Evolutionary conservation across 2,797 vertebrate species (phyloP).

Genomic region (Botia kubotai): DNA sequence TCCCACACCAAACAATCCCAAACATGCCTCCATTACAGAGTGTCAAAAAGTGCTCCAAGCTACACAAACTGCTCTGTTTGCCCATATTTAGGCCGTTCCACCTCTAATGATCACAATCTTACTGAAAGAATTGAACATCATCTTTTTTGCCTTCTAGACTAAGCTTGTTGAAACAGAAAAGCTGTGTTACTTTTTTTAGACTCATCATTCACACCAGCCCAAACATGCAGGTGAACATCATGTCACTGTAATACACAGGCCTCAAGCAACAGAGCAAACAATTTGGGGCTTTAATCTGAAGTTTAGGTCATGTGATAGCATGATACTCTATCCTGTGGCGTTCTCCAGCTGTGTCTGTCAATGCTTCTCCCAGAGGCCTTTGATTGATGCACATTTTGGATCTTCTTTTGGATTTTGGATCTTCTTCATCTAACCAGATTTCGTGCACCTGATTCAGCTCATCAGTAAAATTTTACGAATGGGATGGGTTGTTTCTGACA

Average conservation of each 20-base stretch:
- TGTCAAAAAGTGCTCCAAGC: constrained; percentile 47
- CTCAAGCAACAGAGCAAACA: not conserved
- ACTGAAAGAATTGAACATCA: constrained; percentile 9
- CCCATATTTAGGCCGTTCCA: constrained; percentile 16
- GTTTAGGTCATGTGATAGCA: not conserved
- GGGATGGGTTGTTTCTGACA: not conserved
- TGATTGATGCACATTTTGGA: not conserved
- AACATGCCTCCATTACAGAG: constrained; percentile 29
- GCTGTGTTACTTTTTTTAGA: not conserved
- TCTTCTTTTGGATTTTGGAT: too few species aligned
- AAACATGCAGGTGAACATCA: constrained; percentile 7
- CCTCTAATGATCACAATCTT: not conserved
- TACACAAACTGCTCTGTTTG: constrained; percentile 25
- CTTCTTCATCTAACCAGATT: not conserved
- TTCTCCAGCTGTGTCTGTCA: not conserved
- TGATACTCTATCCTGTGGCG: not conserved
- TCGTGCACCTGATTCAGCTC: constrained; percentile 7
- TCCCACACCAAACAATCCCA: constrained; percentile 40
- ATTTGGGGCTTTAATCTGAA: not conserved
- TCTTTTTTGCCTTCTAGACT: not conserved
- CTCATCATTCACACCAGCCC: constrained; percentile 13
- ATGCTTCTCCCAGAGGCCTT: not conserved
- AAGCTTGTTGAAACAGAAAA: not conserved
- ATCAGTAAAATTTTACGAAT: not conserved
- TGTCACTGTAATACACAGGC: not conserved